phyloP scores from a whole-genome alignment of 2,888 invertebrate species.

The Caenorhabditis panamensis region DNA sequence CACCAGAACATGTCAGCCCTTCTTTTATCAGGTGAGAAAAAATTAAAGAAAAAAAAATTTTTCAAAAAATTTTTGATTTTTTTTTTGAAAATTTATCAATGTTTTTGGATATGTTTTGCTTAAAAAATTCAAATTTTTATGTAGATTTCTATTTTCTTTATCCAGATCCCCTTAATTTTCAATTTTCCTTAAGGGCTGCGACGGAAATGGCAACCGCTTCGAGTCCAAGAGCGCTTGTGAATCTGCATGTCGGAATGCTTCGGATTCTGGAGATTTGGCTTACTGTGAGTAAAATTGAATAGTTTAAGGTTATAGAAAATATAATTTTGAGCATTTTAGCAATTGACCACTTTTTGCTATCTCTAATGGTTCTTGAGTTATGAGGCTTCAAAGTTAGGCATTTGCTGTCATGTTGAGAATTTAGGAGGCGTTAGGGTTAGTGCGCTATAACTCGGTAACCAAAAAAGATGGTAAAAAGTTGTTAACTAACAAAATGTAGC shows the following conservation, averaged over 20 bases:
- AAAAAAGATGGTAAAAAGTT: not conserved
- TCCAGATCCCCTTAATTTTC: not conserved
- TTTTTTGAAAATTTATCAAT: constrained; percentile 4
- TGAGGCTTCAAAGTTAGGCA: too few relatives aligned
- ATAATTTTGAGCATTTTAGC: not conserved
- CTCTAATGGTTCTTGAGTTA: too few relatives aligned
- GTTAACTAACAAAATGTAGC: not conserved
- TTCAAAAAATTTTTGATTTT: not conserved
- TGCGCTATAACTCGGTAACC: not conserved
- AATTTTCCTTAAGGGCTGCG: constrained; percentile 69
- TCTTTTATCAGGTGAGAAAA: constrained; percentile 71
- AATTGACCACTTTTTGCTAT: too few relatives aligned
- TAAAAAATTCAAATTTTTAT: constrained; percentile 6
- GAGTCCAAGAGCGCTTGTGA: constrained; percentile 70
- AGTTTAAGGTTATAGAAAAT: too few relatives aligned
- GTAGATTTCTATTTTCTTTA: not conserved
- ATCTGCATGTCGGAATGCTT: constrained; percentile 45
- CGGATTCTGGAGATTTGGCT: constrained; percentile 34
- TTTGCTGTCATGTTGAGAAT: too few relatives aligned
- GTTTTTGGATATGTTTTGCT: not conserved
- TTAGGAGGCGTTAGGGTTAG: not conserved
- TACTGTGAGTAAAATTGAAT: constrained; percentile 22
- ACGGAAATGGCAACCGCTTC: constrained; percentile 77
- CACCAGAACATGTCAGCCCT: constrained; percentile 78
- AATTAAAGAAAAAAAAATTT: not conserved